Conservation (phyloP, 2,888 invertebrate genomes). For the Invenusta paracnida region DNA sequence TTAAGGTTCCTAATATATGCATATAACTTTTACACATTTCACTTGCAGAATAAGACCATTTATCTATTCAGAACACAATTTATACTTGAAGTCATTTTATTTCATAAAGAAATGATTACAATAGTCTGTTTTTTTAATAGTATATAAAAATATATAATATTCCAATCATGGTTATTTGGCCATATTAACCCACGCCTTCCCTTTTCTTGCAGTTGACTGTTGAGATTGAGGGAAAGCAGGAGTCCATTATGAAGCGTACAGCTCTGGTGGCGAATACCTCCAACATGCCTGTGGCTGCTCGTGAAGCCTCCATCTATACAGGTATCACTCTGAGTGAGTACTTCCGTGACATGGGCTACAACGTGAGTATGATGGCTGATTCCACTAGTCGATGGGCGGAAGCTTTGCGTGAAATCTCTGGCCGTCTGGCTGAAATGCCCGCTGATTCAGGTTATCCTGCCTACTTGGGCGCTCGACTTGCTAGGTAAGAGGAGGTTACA, state of each 20-base stretch:
- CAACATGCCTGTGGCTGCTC: constrained; percentile 99
- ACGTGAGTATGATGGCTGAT: constrained; percentile 99
- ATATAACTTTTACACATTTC: too few species aligned
- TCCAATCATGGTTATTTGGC: too few species aligned
- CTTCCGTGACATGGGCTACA: constrained; percentile 94
- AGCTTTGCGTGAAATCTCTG: constrained; percentile 97
- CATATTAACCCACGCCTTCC: not conserved
- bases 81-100: too few species aligned
- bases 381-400: constrained; percentile 99
- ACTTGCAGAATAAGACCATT: too few species aligned
- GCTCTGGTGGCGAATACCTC: constrained; percentile 98
- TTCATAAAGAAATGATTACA: too few species aligned
- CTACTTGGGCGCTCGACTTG: constrained; percentile 92
- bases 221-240: constrained; percentile 84
- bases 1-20: too few species aligned
- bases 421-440: constrained; percentile 98
- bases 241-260: constrained; percentile 99
- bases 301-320: constrained; percentile 99
- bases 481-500: constrained; percentile 65
- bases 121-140: too few species aligned
- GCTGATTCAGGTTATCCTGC: constrained; percentile 93
- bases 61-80: too few species aligned
- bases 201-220: constrained; percentile 69
- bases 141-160: too few species aligned
- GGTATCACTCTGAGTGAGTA: constrained; percentile 99